These are phyloP conservation scores for Ormyrus rosae DNA, from an alignment of 2,888 invertebrate species.

Conservation along the genomic window DNA sequence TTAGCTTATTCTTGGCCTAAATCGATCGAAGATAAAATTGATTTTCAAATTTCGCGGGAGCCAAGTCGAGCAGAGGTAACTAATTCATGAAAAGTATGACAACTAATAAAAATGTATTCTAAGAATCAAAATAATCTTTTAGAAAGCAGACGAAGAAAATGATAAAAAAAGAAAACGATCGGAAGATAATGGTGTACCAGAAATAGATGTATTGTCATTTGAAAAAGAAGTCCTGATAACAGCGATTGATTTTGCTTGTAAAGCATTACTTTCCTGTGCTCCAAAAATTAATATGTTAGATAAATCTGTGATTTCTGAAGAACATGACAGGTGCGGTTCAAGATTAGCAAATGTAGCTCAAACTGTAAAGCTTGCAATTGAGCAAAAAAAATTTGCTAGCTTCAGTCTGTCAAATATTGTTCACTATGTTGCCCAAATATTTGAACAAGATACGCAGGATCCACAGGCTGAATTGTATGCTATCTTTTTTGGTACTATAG, in stretches of 20 bases:
- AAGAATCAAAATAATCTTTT: background rate
- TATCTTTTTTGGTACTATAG: slow-evolving; percentile 82
- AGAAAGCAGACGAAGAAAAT: background rate
- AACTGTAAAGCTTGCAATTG: slow-evolving; percentile 61
- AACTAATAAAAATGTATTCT: background rate
- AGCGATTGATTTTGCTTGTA: slow-evolving; percentile 74
- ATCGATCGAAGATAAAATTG: slow-evolving; percentile 52
- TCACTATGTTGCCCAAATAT: slow-evolving; percentile 77
- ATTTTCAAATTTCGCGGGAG: background rate
- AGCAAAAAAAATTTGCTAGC: slow-evolving; percentile 26
- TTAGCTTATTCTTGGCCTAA: slow-evolving; percentile 79
- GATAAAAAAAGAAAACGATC: background rate
- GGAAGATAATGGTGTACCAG: slow-evolving; percentile 1
- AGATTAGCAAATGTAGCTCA: slow-evolving; percentile 77
- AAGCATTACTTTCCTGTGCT: slow-evolving; percentile 80
- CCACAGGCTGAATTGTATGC: slow-evolving; percentile 87
- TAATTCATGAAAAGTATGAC: background rate
- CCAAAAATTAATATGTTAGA: slow-evolving; percentile 82
- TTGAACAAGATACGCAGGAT: slow-evolving; percentile 83
- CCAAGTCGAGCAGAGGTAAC: no score
- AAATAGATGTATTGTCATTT: slow-evolving; percentile 33
- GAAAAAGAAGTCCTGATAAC: slow-evolving; percentile 67
- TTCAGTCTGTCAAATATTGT: slow-evolving; percentile 30
- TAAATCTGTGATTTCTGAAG: slow-evolving; percentile 84
- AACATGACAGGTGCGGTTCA: slow-evolving; percentile 80